A percentile compares a stretch with the other conserved stretches of the same genome.
phyloP scores from a whole-genome alignment of 2,113 vertebrate genomes.

The Lasiurus borealis region DNA sequence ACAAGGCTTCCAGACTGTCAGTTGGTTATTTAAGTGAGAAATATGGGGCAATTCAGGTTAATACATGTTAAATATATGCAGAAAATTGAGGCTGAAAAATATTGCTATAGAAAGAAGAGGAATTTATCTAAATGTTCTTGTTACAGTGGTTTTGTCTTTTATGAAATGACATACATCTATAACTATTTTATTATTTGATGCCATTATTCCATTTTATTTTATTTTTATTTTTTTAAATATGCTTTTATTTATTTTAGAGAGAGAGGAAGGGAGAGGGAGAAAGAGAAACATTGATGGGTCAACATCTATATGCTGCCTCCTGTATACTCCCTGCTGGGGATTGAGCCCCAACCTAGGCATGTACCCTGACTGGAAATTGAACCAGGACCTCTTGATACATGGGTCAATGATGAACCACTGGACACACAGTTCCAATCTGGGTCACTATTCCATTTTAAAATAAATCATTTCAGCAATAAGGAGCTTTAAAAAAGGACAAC shows the following conservation, averaged over 20 bases:
- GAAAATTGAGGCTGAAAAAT: neutral
- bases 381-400: too few species aligned
- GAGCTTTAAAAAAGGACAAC: neutral
- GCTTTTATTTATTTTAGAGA: too few species aligned
- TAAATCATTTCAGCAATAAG: neutral
- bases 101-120: neutral
- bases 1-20: neutral
- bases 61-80: neutral
- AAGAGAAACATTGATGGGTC: too few species aligned
- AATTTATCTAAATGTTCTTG: neutral
- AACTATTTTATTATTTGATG: neutral
- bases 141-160: neutral
- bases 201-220: neutral
- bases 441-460: neutral
- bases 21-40: neutral
- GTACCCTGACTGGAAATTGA: too few species aligned
- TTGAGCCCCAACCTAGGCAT: too few species aligned
- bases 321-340: too few species aligned
- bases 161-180: neutral
- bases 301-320: too few species aligned
- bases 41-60: neutral
- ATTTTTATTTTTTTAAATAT: too few species aligned
- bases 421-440: too few species aligned
- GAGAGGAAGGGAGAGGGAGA: too few species aligned
- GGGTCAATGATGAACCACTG: too few species aligned